Conservation (phyloP, 1,140 invertebrate genomes). For the Diorhabda elongata region DNA sequence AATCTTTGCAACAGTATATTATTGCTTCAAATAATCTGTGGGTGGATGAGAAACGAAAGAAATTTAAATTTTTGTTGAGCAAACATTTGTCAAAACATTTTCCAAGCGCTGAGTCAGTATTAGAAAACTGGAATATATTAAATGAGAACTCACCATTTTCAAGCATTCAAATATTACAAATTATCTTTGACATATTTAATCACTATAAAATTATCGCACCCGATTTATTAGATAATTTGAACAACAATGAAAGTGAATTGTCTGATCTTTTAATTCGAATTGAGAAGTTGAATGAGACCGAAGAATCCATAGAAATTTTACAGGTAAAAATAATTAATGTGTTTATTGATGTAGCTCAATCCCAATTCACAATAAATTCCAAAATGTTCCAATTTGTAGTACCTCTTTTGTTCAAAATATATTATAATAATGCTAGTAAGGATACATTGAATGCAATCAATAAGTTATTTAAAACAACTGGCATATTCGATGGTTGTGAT, state of each 20-base stretch:
- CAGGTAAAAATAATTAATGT: conserved; percentile 64
- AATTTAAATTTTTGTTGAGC: conserved; percentile 48
- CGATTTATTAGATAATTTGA: conserved; percentile 51
- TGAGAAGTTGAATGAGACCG: conserved; percentile 31
- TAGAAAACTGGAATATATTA: conserved; percentile 50
- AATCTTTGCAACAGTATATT: conserved; percentile 48
- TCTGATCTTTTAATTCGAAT: conserved; percentile 50
- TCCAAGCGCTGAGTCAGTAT: conserved; percentile 50
- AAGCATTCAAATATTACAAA: conserved; percentile 44
- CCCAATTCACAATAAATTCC: conserved; percentile 54
- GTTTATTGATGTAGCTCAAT: conserved; percentile 56
- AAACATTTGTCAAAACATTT: conserved; percentile 52
- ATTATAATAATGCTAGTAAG: conserved; percentile 49
- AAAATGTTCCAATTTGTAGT: conserved; percentile 57
- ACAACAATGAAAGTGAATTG: conserved; percentile 43
- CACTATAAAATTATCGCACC: conserved; percentile 54
- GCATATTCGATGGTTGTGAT: conserved; percentile 58
- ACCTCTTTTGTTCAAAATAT: conserved; percentile 55
- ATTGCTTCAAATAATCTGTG: conserved; percentile 40
- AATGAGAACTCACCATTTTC: conserved; percentile 29
- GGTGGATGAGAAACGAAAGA: conserved; percentile 35
- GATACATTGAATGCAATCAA: conserved; percentile 49
- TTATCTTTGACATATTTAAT: conserved; percentile 54
- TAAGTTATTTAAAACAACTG: conserved; percentile 56
- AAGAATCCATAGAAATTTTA: conserved; percentile 44